Conservation (phyloP, 2,797 vertebrate species). For the Hafferia zeledoni region DNA sequence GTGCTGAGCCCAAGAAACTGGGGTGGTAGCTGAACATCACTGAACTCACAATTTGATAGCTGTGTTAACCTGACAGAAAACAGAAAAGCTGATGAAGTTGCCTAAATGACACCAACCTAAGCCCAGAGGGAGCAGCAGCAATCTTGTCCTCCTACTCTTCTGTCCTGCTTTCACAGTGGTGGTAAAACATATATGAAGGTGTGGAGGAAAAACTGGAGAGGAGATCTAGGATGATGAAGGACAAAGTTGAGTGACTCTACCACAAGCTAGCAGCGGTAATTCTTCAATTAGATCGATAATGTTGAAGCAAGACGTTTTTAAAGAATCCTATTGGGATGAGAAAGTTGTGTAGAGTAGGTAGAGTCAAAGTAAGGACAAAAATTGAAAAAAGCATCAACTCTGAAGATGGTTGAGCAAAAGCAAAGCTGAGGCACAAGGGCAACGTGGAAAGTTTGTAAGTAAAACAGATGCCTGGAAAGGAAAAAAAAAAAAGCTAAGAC, state of each 20-base stretch:
- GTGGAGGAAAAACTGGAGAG: background rate
- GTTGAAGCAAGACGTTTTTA: background rate
- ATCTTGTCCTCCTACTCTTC: background rate
- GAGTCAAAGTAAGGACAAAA: background rate
- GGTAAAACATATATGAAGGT: background rate
- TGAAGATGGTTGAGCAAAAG: background rate
- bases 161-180: background rate
- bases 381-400: background rate
- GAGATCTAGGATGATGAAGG: background rate
- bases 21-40: background rate
- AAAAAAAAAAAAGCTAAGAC: background rate
- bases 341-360: background rate
- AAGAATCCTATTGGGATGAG: background rate
- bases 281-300: background rate
- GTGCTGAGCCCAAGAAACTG: background rate
- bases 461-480: background rate
- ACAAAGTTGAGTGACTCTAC: background rate
- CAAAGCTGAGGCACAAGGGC: background rate
- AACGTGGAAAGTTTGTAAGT: background rate
- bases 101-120: background rate
- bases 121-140: background rate
- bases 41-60: background rate
- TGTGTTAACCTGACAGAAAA: background rate
- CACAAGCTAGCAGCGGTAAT: background rate
- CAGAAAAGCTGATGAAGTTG: background rate